These are phyloP conservation scores for Lithophane socia DNA, from an alignment of 2,888 invertebrate genomes.

Conservation along the genomic window DNA sequence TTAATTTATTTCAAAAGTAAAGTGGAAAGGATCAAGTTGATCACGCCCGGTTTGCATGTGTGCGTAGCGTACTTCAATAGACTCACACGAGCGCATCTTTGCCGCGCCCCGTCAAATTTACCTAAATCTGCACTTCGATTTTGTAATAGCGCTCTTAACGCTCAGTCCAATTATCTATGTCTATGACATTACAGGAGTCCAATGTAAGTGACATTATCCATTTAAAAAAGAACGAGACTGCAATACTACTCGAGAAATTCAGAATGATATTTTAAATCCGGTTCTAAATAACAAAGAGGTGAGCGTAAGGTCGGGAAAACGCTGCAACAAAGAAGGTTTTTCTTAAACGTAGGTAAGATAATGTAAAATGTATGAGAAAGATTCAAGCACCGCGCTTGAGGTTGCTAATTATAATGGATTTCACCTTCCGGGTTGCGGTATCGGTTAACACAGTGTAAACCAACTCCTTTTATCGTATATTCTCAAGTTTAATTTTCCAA, in stretches of 20 bases:
- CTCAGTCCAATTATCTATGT: too few relatives aligned
- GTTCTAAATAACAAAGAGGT: conserved; percentile 2
- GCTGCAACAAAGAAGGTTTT: conserved; percentile 12
- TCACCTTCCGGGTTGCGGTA: conserved; percentile 13
- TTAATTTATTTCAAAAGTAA: too few relatives aligned
- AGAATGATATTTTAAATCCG: conserved; percentile 7
- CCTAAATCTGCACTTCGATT: too few relatives aligned
- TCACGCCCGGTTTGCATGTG: too few relatives aligned
- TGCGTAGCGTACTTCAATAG: too few relatives aligned
- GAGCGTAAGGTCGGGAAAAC: conserved; percentile 3
- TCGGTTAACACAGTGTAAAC: conserved; percentile 19
- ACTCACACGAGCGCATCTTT: too few relatives aligned
- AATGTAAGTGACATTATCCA: neutral
- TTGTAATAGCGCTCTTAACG: too few relatives aligned
- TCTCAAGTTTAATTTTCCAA: conserved; percentile 10
- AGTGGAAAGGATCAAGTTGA: too few relatives aligned
- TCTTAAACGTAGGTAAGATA: conserved; percentile 19
- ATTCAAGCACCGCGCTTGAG: conserved; percentile 10
- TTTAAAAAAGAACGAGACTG: neutral
- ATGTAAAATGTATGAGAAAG: conserved; percentile 40
- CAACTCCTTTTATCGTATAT: conserved; percentile 9
- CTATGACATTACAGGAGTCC: too few relatives aligned
- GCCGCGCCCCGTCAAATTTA: too few relatives aligned
- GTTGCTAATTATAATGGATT: conserved; percentile 38
- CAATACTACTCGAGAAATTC: neutral